A percentile compares a stretch with the other conserved stretches of the same genome.
phyloP scores from a whole-genome alignment of 2,113 vertebrate species.

The Fulmarus glacialis region DNA sequence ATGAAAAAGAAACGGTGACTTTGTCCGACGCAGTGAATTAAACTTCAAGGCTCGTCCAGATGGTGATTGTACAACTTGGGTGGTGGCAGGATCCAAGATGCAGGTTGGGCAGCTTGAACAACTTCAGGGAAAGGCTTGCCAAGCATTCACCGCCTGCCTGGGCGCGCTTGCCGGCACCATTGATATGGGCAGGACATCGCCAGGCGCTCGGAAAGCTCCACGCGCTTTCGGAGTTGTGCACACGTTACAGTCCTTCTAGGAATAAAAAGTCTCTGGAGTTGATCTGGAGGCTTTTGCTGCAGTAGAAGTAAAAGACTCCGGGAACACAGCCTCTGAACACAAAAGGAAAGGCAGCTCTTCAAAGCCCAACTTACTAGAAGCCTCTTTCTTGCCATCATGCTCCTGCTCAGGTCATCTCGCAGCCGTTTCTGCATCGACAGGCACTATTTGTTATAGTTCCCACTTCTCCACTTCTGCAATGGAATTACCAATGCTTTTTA shows the following conservation, averaged over 20 bases:
- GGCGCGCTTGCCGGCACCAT: not conserved
- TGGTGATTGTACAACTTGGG: constrained; percentile 15
- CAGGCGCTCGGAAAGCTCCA: not conserved
- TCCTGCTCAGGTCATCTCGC: not conserved
- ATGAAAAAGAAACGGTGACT: not conserved
- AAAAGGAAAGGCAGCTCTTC: not conserved
- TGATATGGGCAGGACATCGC: not conserved
- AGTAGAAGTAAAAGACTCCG: not conserved
- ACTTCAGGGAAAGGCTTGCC: not conserved
- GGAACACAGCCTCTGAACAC: not conserved
- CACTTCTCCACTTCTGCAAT: fast-evolving
- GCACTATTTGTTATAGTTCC: not conserved
- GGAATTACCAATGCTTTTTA: fast-evolving
- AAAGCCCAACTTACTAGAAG: not conserved
- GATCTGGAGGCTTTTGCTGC: not conserved
- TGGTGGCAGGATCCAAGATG: constrained; percentile 17
- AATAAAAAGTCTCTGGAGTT: not conserved
- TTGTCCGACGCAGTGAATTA: not conserved
- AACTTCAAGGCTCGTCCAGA: not conserved
- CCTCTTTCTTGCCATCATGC: not conserved
- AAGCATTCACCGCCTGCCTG: not conserved
- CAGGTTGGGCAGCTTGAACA: not conserved
- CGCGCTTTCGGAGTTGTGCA: not conserved
- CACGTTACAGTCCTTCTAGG: not conserved
- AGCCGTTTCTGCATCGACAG: not conserved